These are phyloP conservation scores for Cybosia mesomella DNA, from an alignment of 2,888 invertebrate species.

Conservation along the genomic window DNA sequence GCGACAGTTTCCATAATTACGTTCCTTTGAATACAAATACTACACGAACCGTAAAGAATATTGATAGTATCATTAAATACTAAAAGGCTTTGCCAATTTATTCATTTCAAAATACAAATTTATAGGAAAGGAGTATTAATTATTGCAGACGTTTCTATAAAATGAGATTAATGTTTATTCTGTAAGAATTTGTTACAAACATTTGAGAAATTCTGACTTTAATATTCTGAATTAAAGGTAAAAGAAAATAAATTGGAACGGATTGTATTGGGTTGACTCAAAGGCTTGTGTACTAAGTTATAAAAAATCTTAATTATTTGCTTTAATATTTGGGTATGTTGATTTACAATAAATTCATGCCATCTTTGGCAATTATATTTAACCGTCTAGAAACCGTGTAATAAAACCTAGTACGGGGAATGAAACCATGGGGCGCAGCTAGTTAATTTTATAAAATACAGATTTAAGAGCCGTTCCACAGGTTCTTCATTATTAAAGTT, in stretches of 20 bases:
- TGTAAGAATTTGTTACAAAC: not conserved
- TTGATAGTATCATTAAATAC: constrained; percentile 36
- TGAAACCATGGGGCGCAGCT: no score
- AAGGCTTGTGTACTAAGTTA: not conserved
- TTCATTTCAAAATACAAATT: constrained; percentile 14
- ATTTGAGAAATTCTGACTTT: not conserved
- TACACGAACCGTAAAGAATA: constrained; percentile 37
- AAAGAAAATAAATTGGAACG: not conserved
- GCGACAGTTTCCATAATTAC: constrained; percentile 37
- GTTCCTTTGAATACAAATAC: constrained; percentile 39
- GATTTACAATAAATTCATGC: not conserved
- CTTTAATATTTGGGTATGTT: no score
- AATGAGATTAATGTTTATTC: constrained; percentile 2
- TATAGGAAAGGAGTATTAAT: not conserved
- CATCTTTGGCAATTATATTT: no score
- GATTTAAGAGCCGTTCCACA: no score
- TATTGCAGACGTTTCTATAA: not conserved
- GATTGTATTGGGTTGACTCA: not conserved
- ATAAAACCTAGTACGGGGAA: no score
- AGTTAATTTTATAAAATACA: no score
- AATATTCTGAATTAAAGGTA: not conserved
- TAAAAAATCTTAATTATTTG: not conserved
- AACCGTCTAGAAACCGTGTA: not conserved
- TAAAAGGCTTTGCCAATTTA: constrained; percentile 23
- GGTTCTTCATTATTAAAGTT: no score